Evolutionary conservation across 2,888 invertebrate species (phyloP).

Genomic region (Phlogophora meticulosa): DNA sequence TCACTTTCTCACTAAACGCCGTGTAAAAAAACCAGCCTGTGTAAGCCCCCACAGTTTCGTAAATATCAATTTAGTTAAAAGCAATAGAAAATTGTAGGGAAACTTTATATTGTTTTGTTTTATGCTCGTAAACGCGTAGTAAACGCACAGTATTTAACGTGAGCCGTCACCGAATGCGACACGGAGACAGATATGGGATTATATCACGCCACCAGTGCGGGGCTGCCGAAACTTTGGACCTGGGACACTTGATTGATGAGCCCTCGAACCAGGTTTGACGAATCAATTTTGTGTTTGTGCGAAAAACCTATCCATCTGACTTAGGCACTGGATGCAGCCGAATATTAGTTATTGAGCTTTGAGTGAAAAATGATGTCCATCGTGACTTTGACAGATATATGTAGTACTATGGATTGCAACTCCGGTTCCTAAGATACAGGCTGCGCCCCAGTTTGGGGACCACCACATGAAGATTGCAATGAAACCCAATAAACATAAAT

Average conservation of each 20-base stretch:
- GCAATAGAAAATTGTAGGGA: constrained; percentile 60
- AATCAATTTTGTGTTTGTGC: constrained; percentile 27
- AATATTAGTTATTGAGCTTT: too few species aligned
- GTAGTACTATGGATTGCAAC: too few species aligned
- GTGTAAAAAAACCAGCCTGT: constrained; percentile 1
- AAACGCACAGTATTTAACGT: constrained; percentile 72
- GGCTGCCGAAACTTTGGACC: constrained; percentile 52
- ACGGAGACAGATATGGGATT: constrained; percentile 80
- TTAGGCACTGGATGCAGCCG: too few species aligned
- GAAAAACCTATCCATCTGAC: neutral
- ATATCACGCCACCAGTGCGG: constrained; percentile 76
- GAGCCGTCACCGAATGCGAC: constrained; percentile 74
- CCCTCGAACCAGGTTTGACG: constrained; percentile 25
- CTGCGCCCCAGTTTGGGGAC: too few species aligned
- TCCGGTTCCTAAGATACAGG: too few species aligned
- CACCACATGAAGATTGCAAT: too few species aligned
- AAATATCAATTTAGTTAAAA: constrained; percentile 65
- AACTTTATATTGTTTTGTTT: constrained; percentile 71
- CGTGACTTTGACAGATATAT: too few species aligned
- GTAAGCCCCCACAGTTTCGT: constrained; percentile 30
- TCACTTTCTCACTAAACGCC: neutral
- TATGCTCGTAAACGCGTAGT: constrained; percentile 67
- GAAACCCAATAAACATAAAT: too few species aligned
- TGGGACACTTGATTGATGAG: constrained; percentile 45
- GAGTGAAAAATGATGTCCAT: too few species aligned